Percentiles rank a stretch among this genome's conserved stretches.
Conservation (phyloP, 1,140 invertebrate genomes). For the Trichogramma pretiosum region DNA sequence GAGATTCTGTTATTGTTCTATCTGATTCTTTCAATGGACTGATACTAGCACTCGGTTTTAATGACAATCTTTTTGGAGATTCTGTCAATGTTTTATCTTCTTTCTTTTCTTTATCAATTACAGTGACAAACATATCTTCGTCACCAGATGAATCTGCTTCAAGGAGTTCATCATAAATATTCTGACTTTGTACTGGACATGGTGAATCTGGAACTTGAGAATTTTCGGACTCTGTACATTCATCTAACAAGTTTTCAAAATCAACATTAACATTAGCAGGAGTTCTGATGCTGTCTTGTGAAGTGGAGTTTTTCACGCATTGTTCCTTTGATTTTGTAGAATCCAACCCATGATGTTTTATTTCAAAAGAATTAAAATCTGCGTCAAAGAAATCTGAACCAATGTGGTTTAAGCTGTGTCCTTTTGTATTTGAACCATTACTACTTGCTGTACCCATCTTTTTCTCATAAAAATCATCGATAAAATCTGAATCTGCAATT, state of each 20-base stretch:
- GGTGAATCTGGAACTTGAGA: not conserved
- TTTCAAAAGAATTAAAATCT: not conserved
- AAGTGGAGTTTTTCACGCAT: too few relatives aligned
- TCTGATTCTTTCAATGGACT: not conserved
- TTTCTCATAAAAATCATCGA: too few relatives aligned
- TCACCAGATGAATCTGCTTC: slow-evolving; percentile 1
- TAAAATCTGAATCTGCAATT: too few relatives aligned
- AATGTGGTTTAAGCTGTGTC: too few relatives aligned
- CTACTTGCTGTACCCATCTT: too few relatives aligned
- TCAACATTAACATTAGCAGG: slow-evolving; percentile 1
- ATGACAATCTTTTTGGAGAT: not conserved
- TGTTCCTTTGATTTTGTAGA: not conserved
- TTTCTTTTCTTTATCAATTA: not conserved
- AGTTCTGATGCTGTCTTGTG: not conserved
- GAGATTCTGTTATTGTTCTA: too few relatives aligned
- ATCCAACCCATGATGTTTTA: not conserved
- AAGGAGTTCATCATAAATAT: slow-evolving; percentile 2
- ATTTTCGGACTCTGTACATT: slow-evolving; percentile 4
- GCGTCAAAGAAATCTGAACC: too few relatives aligned
- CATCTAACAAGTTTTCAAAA: slow-evolving; percentile 7
- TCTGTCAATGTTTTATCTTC: too few relatives aligned
- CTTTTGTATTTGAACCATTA: too few relatives aligned
- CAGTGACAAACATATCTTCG: slow-evolving; percentile 13
- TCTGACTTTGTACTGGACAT: not conserved
- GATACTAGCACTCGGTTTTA: not conserved